Evolutionary conservation across 2,888 invertebrate genomes (phyloP).

Genomic region (Dendrolimus pini): DNA sequence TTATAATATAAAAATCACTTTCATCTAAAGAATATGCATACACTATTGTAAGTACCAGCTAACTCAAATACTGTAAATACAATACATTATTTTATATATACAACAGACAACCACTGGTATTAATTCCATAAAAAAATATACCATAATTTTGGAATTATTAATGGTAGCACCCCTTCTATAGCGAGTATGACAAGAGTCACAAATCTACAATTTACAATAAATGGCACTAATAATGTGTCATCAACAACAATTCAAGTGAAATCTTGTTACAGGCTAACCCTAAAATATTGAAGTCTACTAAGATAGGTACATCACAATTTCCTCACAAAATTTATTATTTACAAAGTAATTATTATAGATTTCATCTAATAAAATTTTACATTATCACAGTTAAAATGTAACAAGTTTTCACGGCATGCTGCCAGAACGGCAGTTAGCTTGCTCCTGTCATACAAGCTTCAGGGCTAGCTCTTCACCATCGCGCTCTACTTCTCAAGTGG

Average conservation of each 20-base stretch:
- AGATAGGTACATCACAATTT: constrained; percentile 64
- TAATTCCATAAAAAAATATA: constrained; percentile 74
- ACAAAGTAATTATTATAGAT: constrained; percentile 67
- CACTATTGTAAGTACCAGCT: constrained; percentile 73
- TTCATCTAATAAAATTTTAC: constrained; percentile 71
- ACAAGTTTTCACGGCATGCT: constrained; percentile 70
- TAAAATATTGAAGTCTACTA: constrained; percentile 59
- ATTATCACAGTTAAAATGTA: constrained; percentile 76
- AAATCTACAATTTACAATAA: constrained; percentile 73
- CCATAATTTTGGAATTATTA: constrained; percentile 74
- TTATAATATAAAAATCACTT: constrained; percentile 73
- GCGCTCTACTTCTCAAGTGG: constrained; percentile 76
- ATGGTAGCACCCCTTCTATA: constrained; percentile 78
- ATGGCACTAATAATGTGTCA: constrained; percentile 75
- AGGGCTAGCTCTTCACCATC: constrained; percentile 78
- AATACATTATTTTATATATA: constrained; percentile 70
- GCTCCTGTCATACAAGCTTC: constrained; percentile 78
- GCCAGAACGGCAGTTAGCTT: constrained; percentile 66
- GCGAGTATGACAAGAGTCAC: constrained; percentile 78
- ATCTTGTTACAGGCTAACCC: constrained; percentile 76
- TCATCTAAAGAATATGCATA: constrained; percentile 74
- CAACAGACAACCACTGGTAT: constrained; percentile 74
- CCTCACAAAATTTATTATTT: constrained; percentile 53
- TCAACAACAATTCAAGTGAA: constrained; percentile 70
- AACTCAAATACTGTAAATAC: constrained; percentile 75